phyloP scores from a whole-genome alignment of 2,113 vertebrate genomes.

The western clawed frog (Xenopus tropicalis) region UCB_Xtro_10.0 CM004448.2:99901001-99901500 shows the following conservation, averaged over 20 bases:
- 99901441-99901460: too few relatives aligned
- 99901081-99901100: too few relatives aligned
- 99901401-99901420: too few relatives aligned
- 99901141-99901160: background rate
- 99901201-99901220: conserved; percentile 87
- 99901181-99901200: conserved; percentile 97
- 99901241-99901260: conserved; percentile 88
- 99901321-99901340: conserved; percentile 97
- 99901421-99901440: background rate
- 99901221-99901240: conserved; percentile 96
- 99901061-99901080: background rate
- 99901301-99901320: conserved; percentile 96
- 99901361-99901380: conserved; percentile 42
- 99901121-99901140: too few relatives aligned
- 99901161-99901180: conserved; percentile 84
- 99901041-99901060: too few relatives aligned
- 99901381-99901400: background rate
- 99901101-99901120: too few relatives aligned
- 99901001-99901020: too few relatives aligned
- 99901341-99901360: conserved; percentile 81
- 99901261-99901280: conserved; percentile 93
- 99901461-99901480: too few relatives aligned
- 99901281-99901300: conserved; percentile 97
- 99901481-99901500: too few relatives aligned
- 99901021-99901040: too few relatives aligned